phyloP scores from a whole-genome alignment of 2,113 vertebrate species.

The Regulus satrapa region DNA sequence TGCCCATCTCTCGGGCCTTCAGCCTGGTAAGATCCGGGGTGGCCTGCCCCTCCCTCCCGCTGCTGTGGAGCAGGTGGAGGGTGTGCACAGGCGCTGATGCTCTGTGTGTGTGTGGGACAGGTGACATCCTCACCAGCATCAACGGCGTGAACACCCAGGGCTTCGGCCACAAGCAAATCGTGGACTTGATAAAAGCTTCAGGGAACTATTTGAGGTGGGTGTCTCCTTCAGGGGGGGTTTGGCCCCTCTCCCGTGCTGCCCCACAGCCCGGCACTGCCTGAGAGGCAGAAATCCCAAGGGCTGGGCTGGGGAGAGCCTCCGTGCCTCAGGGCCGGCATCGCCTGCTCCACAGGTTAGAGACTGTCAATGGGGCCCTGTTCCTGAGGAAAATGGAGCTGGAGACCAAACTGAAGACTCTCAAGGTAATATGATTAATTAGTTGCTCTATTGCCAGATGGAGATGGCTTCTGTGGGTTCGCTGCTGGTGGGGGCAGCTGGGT shows the following conservation, averaged over 20 bases:
- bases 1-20: conserved; percentile 86
- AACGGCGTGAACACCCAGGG: conserved; percentile 83
- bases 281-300: accelerated
- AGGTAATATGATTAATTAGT: conserved; percentile 68
- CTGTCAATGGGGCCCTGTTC: conserved; percentile 79
- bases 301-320: neutral
- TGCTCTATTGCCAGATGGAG: accelerated
- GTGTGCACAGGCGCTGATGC: neutral
- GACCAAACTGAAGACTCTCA: conserved; percentile 80
- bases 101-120: conserved; percentile 53
- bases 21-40: conserved; percentile 76
- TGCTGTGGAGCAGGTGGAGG: neutral
- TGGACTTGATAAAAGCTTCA: conserved; percentile 83
- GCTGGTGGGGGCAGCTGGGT: neutral
- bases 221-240: neutral
- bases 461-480: neutral
- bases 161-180: conserved; percentile 80
- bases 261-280: neutral
- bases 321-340: neutral
- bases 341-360: conserved; percentile 82
- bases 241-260: accelerated
- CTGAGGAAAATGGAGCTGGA: conserved; percentile 86
- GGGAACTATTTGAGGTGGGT: conserved; percentile 84
- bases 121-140: conserved; percentile 85
- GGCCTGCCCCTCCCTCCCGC: no score